These are phyloP conservation scores for Bergia puertoricense DNA, from an alignment of 92 coral and sea anemone genomes.

Conservation along the genomic window DNA sequence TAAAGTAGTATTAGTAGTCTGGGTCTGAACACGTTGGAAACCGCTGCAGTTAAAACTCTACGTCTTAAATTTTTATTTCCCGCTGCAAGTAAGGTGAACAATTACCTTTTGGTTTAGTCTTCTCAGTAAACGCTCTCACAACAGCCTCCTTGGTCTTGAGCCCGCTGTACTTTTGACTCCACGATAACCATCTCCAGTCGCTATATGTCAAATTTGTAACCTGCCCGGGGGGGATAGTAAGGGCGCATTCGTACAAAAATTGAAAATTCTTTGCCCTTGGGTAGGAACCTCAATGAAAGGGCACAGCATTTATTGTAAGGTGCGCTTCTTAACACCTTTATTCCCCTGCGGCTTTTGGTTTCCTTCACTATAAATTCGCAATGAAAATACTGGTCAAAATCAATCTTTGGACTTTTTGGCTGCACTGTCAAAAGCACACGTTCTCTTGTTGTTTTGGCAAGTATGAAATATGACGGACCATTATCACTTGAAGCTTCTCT, in stretches of 20 bases:
- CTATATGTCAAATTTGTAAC: not conserved
- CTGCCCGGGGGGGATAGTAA: not conserved
- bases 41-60: too few species aligned
- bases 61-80: too few species aligned
- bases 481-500: too few species aligned
- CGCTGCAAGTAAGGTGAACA: too few species aligned
- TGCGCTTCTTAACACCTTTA: not conserved
- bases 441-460: too few species aligned
- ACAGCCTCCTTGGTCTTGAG: conserved; percentile 11
- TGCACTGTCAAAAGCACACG: too few species aligned
- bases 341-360: not conserved
- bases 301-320: not conserved
- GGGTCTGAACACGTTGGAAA: too few species aligned
- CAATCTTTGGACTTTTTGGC: not conserved
- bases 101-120: conserved; percentile 8
- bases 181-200: not conserved
- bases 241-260: not conserved
- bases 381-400: too few species aligned
- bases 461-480: too few species aligned
- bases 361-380: not conserved
- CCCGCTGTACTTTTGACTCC: not conserved
- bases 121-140: not conserved
- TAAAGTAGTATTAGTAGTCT: too few species aligned
- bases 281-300: not conserved
- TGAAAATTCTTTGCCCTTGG: not conserved